Percentiles rank a stretch among this genome's conserved stretches.
Evolutionary conservation across 2,113 vertebrate species (phyloP).

Genomic region (Microtus pennsylvanicus): DNA sequence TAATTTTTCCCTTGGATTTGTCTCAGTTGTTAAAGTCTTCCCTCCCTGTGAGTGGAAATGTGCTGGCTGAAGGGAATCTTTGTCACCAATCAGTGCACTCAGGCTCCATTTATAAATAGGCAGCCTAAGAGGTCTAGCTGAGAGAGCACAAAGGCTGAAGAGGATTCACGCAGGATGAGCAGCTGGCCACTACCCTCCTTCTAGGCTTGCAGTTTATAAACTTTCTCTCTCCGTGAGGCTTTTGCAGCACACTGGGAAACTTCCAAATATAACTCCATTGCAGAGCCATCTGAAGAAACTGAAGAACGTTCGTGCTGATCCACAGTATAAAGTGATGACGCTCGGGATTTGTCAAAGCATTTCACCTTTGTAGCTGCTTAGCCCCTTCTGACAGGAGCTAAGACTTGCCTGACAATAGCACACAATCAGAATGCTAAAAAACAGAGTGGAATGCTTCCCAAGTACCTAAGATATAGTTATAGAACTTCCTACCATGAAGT

Average conservation of each 20-base stretch:
- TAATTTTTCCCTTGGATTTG: background rate
- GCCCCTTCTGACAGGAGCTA: slow-evolving; percentile 39
- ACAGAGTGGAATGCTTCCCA: background rate
- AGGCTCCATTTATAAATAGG: slow-evolving; percentile 66
- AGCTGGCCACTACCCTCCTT: slow-evolving; percentile 63
- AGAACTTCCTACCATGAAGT: slow-evolving; percentile 6
- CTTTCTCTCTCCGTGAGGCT: slow-evolving; percentile 66
- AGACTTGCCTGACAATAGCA: background rate
- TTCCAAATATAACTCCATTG: slow-evolving; percentile 81
- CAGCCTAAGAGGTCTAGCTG: slow-evolving; percentile 49
- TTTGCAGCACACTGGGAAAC: slow-evolving; percentile 75
- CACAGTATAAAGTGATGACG: slow-evolving; percentile 43
- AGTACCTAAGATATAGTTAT: background rate
- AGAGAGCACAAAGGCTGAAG: slow-evolving; percentile 53
- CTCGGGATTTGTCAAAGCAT: slow-evolving; percentile 68
- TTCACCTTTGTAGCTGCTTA: slow-evolving; percentile 68
- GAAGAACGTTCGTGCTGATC: slow-evolving; percentile 60
- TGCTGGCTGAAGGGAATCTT: background rate
- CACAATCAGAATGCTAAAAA: slow-evolving; percentile 41
- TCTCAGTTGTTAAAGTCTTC: slow-evolving; percentile 35
- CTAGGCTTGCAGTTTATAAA: slow-evolving; percentile 69
- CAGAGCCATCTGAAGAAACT: slow-evolving; percentile 68
- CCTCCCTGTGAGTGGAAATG: slow-evolving; percentile 40
- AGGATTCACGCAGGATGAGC: slow-evolving; percentile 46
- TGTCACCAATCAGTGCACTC: background rate